These are phyloP conservation scores for Pollenia amentaria DNA, from an alignment of 2,888 invertebrate species.

Conservation along the genomic window DNA sequence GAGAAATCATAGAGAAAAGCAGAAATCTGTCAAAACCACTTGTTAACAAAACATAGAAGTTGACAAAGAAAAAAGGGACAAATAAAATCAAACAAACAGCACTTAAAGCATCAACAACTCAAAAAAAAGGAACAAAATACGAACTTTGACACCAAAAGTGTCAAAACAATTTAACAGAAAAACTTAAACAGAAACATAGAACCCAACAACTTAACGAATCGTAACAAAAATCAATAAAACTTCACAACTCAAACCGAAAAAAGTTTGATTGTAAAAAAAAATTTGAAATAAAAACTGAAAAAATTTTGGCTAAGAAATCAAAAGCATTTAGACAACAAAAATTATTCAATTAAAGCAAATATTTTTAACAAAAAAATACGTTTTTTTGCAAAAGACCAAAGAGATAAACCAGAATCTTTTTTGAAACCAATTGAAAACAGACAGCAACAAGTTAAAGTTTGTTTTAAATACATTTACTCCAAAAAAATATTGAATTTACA, in stretches of 20 bases:
- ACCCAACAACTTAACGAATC: conserved; percentile 58
- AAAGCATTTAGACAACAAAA: conserved; percentile 38
- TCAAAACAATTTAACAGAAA: conserved; percentile 60
- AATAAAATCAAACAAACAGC: conserved; percentile 52
- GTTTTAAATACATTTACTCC: background rate
- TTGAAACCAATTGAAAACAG: conserved; percentile 10
- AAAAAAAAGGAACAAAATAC: conserved; percentile 36
- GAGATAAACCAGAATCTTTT: conserved; percentile 4
- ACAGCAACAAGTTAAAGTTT: conserved; percentile 59
- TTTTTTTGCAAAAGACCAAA: background rate
- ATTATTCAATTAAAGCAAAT: conserved; percentile 8
- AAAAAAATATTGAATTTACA: conserved; percentile 46
- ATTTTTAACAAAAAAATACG: background rate
- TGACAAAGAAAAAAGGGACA: conserved; percentile 1
- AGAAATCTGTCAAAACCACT: conserved; percentile 62
- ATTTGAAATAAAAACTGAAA: background rate
- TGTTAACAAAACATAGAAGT: conserved; percentile 37
- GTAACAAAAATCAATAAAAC: conserved; percentile 59
- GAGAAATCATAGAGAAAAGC: background rate
- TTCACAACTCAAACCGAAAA: conserved; percentile 16
- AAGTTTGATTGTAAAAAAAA: background rate
- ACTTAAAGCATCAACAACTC: background rate
- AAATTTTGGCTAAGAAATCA: conserved; percentile 49
- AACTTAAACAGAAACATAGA: conserved; percentile 39
- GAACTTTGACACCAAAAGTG: conserved; percentile 70